A percentile compares a stretch with the other conserved stretches of the same genome.
Conservation (phyloP, 2,113 vertebrate species). For the Oryzias javanicus region DNA sequence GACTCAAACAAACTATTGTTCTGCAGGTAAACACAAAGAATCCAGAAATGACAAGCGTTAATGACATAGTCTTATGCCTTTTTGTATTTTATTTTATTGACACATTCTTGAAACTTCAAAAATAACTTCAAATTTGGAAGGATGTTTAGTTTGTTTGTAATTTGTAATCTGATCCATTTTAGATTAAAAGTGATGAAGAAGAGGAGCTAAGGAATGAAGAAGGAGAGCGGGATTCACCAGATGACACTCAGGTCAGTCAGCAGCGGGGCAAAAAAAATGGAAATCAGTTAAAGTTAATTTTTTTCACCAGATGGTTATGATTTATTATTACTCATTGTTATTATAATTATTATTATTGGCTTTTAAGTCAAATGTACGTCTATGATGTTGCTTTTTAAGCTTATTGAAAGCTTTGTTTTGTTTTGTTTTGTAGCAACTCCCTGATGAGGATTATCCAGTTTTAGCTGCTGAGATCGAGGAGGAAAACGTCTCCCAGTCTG, state of each 20-base stretch:
- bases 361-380: not conserved
- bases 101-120: too few relatives aligned
- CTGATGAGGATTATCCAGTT: slow-evolving; percentile 78
- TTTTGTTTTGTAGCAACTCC: slow-evolving; percentile 75
- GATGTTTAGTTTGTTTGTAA: too few relatives aligned
- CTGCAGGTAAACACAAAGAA: slow-evolving; percentile 76
- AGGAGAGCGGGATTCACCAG: slow-evolving; percentile 48
- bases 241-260: slow-evolving; percentile 63
- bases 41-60: not conserved
- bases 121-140: too few relatives aligned
- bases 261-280: not conserved
- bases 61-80: too few relatives aligned
- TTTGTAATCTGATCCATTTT: slow-evolving; percentile 7
- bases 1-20: slow-evolving; percentile 77
- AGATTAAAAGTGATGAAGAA: slow-evolving; percentile 65
- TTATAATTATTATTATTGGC: too few relatives aligned
- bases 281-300: not conserved
- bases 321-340: too few relatives aligned
- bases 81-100: not conserved
- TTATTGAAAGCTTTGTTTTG: too few relatives aligned
- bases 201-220: slow-evolving; percentile 50
- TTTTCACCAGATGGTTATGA: not conserved
- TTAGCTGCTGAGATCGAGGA: slow-evolving; percentile 76
- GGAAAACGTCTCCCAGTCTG: slow-evolving; percentile 80
- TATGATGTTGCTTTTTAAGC: not conserved